Percentiles rank a stretch among this genome's conserved stretches.
These are phyloP conservation scores for Pteromalus puparum DNA, from an alignment of 1,140 invertebrate genomes.

Conservation along the genomic window DNA sequence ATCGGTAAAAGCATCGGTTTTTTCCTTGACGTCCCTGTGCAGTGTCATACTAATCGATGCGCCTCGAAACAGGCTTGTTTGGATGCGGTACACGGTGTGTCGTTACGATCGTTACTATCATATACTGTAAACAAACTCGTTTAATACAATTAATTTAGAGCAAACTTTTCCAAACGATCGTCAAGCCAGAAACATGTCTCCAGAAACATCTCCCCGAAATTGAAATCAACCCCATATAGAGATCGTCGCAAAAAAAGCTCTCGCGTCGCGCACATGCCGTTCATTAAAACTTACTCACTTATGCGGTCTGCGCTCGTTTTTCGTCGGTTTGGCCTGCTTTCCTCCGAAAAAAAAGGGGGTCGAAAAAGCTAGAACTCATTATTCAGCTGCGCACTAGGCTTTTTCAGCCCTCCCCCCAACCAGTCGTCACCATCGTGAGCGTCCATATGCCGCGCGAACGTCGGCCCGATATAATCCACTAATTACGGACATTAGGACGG, in stretches of 20 bases:
- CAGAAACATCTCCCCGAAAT: too few species aligned
- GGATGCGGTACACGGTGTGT: background rate
- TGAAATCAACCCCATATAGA: too few species aligned
- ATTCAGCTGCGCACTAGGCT: slow-evolving; percentile 7
- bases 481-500: slow-evolving; percentile 17
- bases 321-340: background rate
- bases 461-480: background rate
- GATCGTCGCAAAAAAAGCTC: background rate
- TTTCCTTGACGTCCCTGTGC: too few species aligned
- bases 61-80: too few species aligned
- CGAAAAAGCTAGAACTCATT: slow-evolving; percentile 2
- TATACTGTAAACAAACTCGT: too few species aligned
- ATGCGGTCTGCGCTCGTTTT: background rate
- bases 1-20: too few species aligned
- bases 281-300: background rate
- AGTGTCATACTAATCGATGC: too few species aligned
- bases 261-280: background rate
- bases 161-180: too few species aligned
- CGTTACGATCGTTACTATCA: too few species aligned
- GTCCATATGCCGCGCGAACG: background rate
- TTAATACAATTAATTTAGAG: too few species aligned
- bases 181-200: too few species aligned
- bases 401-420: background rate
- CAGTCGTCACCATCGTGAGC: background rate
- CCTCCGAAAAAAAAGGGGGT: background rate